Conservation (phyloP, 2,888 invertebrate genomes). For the Antheraea assamensis region DNA sequence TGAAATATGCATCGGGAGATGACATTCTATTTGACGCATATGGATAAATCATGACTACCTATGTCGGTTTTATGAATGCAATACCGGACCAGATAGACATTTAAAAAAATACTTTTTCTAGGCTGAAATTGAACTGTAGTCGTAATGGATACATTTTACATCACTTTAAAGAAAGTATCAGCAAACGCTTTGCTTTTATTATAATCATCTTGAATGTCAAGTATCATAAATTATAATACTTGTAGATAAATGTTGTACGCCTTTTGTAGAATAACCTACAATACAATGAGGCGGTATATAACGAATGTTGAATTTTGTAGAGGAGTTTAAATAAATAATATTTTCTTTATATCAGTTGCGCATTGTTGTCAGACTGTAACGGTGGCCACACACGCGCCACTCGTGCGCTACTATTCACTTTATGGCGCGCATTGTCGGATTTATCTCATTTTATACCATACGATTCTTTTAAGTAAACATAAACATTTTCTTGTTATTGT, state of each 20-base stretch:
- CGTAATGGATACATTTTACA: constrained; percentile 5
- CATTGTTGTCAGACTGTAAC: constrained; percentile 75
- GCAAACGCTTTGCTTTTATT: constrained; percentile 43
- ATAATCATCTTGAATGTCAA: constrained; percentile 31
- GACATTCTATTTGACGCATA: no score
- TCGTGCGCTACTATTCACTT: constrained; percentile 48
- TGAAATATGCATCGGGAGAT: no score
- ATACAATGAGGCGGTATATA: constrained; percentile 66
- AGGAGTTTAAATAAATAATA: constrained; percentile 79
- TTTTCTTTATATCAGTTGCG: constrained; percentile 80
- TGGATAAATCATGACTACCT: no score
- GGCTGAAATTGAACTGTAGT: no score
- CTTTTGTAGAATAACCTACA: constrained; percentile 54
- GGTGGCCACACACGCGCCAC: constrained; percentile 77
- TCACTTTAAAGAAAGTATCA: background rate
- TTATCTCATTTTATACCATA: constrained; percentile 49
- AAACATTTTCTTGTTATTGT: background rate
- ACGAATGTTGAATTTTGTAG: constrained; percentile 69
- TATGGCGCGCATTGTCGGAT: constrained; percentile 53
- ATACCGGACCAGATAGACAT: no score
- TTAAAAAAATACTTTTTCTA: no score
- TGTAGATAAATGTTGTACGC: constrained; percentile 51
- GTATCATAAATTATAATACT: constrained; percentile 54
- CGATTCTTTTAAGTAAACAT: constrained; percentile 39
- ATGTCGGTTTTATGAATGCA: no score